Percentiles rank a stretch among this genome's conserved stretches.
Evolutionary conservation across 2,113 vertebrate genomes (phyloP).

Genomic region (Entomyzon cyanotis): DNA sequence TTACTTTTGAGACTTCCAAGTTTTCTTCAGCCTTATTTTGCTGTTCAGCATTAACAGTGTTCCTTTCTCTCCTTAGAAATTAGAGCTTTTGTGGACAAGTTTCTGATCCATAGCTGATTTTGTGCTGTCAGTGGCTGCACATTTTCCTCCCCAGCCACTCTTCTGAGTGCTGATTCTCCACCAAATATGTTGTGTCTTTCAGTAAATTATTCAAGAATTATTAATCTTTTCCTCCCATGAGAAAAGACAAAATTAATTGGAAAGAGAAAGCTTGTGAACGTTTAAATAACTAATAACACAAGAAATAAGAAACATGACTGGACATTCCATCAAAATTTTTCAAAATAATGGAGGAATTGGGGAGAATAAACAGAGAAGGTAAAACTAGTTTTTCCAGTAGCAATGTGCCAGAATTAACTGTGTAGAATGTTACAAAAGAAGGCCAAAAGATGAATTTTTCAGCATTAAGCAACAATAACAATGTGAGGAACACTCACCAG

Average conservation of each 20-base stretch:
- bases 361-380: background rate
- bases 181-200: background rate
- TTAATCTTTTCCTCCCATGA: background rate
- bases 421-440: background rate
- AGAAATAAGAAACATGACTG: background rate
- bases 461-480: fast-evolving
- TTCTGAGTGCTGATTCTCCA: background rate
- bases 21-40: background rate
- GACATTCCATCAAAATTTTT: background rate
- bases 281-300: background rate
- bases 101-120: background rate
- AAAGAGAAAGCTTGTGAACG: background rate
- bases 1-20: background rate
- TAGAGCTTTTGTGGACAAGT: background rate
- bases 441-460: background rate
- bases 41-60: background rate
- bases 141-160: background rate
- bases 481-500: slow-evolving; percentile 78
- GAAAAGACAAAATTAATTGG: background rate
- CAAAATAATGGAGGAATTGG: background rate
- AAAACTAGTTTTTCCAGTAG: background rate
- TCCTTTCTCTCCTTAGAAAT: background rate
- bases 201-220: background rate
- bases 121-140: background rate
- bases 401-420: background rate